These are phyloP conservation scores for Wasmannia auropunctata DNA, from an alignment of 1,140 invertebrate genomes.

Conservation along the genomic window DNA sequence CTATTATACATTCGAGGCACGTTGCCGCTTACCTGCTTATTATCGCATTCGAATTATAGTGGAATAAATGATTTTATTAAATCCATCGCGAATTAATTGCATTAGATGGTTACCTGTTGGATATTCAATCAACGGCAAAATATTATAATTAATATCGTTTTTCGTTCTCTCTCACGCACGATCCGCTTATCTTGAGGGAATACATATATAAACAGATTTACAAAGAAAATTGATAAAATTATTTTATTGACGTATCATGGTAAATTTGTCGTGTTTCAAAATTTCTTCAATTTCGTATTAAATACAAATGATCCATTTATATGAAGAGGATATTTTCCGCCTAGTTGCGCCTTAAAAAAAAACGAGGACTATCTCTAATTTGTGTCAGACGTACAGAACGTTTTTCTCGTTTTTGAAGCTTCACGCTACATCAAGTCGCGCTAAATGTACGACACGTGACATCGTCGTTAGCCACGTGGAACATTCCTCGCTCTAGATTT, in stretches of 20 bases:
- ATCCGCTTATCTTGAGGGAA: not conserved
- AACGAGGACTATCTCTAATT: not conserved
- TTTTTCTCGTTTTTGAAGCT: not conserved
- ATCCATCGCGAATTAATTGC: slow-evolving; percentile 29
- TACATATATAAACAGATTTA: not conserved
- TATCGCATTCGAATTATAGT: slow-evolving; percentile 47
- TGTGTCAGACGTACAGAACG: not conserved
- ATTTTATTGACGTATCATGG: not conserved
- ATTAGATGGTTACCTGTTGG: slow-evolving; percentile 18
- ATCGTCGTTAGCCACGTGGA: slow-evolving; percentile 26
- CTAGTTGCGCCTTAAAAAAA: not conserved
- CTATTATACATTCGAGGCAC: slow-evolving; percentile 1
- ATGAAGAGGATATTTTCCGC: not conserved
- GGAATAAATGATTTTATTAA: slow-evolving; percentile 54
- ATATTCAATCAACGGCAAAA: slow-evolving; percentile 32
- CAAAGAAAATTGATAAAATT: slow-evolving; percentile 11
- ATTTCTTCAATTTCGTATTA: not conserved
- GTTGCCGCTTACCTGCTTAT: slow-evolving; percentile 28
- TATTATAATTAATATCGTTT: slow-evolving; percentile 25
- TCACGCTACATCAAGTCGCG: slow-evolving; percentile 38
- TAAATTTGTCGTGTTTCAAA: not conserved
- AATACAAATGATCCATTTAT: not conserved
- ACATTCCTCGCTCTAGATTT: slow-evolving; percentile 42
- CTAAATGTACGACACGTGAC: slow-evolving; percentile 29
- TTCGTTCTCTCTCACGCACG: not conserved